Evolutionary conservation across 1,140 invertebrate genomes (phyloP), one percentile per base, ranked within the genome.

Genomic region (Galendromus occidentalis): DNA sequence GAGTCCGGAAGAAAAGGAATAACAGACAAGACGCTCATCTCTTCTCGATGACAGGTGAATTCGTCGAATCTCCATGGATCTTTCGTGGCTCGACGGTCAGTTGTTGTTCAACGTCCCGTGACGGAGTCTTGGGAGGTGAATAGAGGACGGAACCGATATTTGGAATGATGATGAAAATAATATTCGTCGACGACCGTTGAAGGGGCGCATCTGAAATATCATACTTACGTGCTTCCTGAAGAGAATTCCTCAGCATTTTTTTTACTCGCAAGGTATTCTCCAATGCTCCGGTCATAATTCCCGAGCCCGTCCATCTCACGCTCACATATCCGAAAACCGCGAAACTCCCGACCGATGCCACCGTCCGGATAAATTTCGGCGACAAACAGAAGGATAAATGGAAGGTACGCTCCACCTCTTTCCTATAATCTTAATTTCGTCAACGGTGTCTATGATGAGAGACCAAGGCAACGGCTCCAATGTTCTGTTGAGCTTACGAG

Each of bases 291-390:
- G 17, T 44, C 30, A 64, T 44, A 45, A 59, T 39, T 42, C 39
- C 47, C 66, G 71, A 67, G 33, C 4, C 65, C 2, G 68, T 72
- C 18, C 45, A 64, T 12, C 68, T 72, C 42, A 63, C 64, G 30
- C 28, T 72, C 7, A 67, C 59, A 1, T 72, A 71, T 65, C 69
- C 70, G 25, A 42, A 45, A 22, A 63, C 67, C 7, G 69, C 69
- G 22, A 47, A 66, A 4, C 65, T 72, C 25, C 71, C 71, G n/a
- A 70, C 71, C 1, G 71, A 72, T 68, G 70, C 68, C n/a, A 71
- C 68, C 20, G 67, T 66, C 28, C 25, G 66, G 1, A 68, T 72
- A 30, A 66, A 66, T 39, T 72, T 71, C 65, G 71, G 71, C 25
- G 71, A 72, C 65, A 68, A 69, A 12, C 66, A 67, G 51, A 65